Conservation (phyloP, 2,113 vertebrate species). For the Python bivittatus region DNA sequence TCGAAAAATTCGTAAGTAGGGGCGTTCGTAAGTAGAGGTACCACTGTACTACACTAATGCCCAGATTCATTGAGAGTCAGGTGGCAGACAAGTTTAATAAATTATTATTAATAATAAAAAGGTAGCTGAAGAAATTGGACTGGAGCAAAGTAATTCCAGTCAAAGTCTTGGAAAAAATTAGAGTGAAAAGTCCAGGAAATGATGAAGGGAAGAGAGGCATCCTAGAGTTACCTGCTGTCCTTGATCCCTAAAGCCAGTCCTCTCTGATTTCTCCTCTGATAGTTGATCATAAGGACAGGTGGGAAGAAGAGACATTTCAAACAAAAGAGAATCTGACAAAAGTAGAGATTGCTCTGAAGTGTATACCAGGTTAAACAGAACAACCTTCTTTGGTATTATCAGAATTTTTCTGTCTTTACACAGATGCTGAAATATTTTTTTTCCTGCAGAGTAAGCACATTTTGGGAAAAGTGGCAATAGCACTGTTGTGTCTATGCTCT, state of each 20-base stretch:
- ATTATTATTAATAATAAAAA: not conserved
- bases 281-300: not conserved
- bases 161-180: not conserved
- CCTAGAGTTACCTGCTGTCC: not conserved
- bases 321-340: not conserved
- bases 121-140: not conserved
- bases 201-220: not conserved
- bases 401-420: not conserved
- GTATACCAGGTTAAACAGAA: not conserved
- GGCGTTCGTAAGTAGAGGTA: too few relatives aligned
- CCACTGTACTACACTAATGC: not conserved
- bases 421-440: not conserved
- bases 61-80: not conserved
- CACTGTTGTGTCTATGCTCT: not conserved
- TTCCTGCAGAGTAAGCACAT: accelerated
- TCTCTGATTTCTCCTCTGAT: not conserved
- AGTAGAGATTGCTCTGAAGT: not conserved
- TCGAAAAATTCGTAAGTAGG: too few relatives aligned
- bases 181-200: not conserved
- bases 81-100: too few relatives aligned
- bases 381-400: not conserved
- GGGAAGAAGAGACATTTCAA: not conserved
- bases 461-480: not conserved
- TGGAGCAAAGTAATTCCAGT: not conserved
- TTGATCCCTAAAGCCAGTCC: not conserved